A percentile compares a stretch with the other conserved stretches of the same genome.
Conservation (phyloP, 2,113 vertebrate genomes). For the Neopipo cinnamomea region DNA sequence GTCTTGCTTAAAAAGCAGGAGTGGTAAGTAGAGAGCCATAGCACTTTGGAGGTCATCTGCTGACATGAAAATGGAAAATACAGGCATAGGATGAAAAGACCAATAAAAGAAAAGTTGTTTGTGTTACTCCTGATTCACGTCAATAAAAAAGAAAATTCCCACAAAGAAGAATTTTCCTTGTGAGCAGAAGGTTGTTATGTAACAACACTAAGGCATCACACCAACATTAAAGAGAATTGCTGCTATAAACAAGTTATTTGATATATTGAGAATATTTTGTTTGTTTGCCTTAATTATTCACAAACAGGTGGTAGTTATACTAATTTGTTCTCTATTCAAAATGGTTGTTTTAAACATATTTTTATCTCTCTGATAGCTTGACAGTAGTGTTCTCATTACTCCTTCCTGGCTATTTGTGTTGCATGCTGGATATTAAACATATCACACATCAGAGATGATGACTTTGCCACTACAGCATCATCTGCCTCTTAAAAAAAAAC, state of each 20-base stretch:
- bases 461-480: not conserved
- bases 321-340: not conserved
- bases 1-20: not conserved
- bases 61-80: not conserved
- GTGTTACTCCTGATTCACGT: not conserved
- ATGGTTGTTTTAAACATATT: not conserved
- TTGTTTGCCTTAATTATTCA: constrained; percentile 35
- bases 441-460: not conserved
- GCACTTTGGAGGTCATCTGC: not conserved
- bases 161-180: not conserved
- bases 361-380: not conserved
- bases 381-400: not conserved
- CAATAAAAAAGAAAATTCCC: not conserved
- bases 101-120: not conserved
- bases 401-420: not conserved
- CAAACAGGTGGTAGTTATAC: not conserved
- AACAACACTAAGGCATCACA: not conserved
- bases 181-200: not conserved
- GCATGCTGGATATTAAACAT: not conserved
- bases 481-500: not conserved
- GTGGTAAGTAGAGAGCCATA: not conserved
- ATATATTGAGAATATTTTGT: not conserved
- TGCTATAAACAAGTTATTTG: not conserved
- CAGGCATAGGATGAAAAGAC: not conserved
- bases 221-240: not conserved